Conservation (phyloP, 2,888 invertebrate species). For the Pristionchus mayeri region DNA sequence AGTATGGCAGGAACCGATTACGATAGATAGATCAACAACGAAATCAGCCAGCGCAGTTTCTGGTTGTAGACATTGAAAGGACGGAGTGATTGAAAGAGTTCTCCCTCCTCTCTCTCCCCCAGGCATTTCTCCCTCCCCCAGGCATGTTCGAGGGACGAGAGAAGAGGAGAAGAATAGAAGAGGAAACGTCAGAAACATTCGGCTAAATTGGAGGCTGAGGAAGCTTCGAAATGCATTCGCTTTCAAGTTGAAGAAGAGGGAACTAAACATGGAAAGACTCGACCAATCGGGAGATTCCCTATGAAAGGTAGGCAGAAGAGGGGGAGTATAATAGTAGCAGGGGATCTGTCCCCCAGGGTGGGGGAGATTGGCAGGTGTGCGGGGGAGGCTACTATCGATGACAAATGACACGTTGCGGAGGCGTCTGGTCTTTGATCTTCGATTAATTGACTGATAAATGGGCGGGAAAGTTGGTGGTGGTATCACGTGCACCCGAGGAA, state of each 20-base stretch:
- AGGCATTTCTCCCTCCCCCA: neutral
- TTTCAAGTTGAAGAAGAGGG: no score
- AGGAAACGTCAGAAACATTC: neutral
- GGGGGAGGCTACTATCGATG: neutral
- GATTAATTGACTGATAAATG: no score
- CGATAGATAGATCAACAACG: no score
- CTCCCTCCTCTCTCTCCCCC: neutral
- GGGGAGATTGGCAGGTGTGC: neutral
- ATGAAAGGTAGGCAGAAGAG: neutral
- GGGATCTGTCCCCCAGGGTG: constrained; percentile 12
- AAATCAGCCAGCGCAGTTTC: neutral
- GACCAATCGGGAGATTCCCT: no score
- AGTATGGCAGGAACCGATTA: no score
- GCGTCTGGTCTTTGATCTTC: neutral
- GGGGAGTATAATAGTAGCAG: neutral
- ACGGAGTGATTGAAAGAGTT: constrained; percentile 8
- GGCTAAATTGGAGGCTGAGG: neutral
- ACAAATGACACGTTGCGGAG: neutral
- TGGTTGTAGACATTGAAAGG: neutral
- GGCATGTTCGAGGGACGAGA: neutral
- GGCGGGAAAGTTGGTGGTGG: no score
- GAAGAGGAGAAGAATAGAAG: neutral
- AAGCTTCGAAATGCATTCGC: neutral
- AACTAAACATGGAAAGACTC: no score
- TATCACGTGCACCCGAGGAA: neutral